phyloP scores from a whole-genome alignment of 2,113 vertebrate genomes.

The Corvus hawaiiensis region DNA sequence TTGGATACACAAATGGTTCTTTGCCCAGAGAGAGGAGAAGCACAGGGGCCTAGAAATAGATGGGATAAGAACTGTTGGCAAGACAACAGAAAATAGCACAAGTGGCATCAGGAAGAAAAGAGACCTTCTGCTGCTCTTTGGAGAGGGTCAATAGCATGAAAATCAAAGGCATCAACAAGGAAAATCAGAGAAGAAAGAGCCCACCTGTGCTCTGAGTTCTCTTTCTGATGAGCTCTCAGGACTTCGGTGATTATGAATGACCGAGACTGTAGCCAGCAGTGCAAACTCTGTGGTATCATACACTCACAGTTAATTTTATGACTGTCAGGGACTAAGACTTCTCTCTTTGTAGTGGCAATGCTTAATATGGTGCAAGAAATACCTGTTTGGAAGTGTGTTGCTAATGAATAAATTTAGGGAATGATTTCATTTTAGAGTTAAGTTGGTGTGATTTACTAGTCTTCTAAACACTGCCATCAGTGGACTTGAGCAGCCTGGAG shows the following conservation, averaged over 20 bases:
- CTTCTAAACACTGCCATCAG: background rate
- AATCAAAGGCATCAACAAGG: background rate
- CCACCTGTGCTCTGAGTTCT: background rate
- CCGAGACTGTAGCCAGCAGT: background rate
- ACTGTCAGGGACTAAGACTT: background rate
- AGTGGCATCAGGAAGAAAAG: background rate
- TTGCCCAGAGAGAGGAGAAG: background rate
- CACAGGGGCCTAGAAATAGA: background rate
- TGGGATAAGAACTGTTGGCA: background rate
- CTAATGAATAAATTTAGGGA: background rate
- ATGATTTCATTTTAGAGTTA: background rate
- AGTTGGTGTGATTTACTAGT: background rate
- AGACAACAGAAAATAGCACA: background rate
- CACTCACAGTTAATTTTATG: background rate
- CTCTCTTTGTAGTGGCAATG: background rate
- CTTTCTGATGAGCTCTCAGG: background rate
- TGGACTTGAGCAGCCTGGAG: background rate
- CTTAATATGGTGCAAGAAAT: background rate
- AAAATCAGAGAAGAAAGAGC: background rate
- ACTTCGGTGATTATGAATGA: fast-evolving
- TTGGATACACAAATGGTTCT: background rate
- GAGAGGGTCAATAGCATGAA: background rate
- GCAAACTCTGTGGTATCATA: background rate
- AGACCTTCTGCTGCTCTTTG: background rate
- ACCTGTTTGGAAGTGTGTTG: background rate